Conservation (phyloP, 2,888 invertebrate species). For the Sisyra nigra region DNA sequence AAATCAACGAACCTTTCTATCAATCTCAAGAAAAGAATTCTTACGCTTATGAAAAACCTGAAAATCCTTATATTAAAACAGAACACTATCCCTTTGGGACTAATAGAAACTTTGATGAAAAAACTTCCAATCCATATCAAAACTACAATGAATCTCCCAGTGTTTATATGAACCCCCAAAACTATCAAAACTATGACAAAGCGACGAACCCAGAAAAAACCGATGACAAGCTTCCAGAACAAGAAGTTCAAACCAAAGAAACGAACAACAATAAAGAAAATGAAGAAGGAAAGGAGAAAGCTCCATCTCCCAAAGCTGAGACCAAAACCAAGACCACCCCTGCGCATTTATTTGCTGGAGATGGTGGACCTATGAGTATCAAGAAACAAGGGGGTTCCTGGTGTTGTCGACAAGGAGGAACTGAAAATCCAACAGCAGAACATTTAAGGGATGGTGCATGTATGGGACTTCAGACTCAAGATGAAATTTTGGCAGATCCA, state of each 20-base stretch:
- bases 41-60: background rate
- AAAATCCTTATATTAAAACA: background rate
- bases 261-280: background rate
- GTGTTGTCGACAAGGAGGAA: slow-evolving; percentile 58
- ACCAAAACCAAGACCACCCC: background rate
- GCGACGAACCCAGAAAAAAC: no score
- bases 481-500: slow-evolving; percentile 44
- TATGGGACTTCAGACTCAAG: slow-evolving; percentile 53
- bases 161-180: background rate
- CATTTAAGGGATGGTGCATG: slow-evolving; percentile 58
- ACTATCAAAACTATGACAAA: background rate
- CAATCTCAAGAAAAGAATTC: background rate
- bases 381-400: slow-evolving; percentile 48
- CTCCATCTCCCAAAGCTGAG: background rate
- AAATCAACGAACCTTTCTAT: background rate
- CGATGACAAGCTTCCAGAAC: no score
- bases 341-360: slow-evolving; percentile 45
- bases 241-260: background rate
- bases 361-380: slow-evolving; percentile 49
- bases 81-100: background rate
- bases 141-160: slow-evolving; percentile 3
- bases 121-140: background rate
- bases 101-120: background rate
- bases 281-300: background rate
- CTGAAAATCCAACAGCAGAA: slow-evolving; percentile 53